A percentile compares a stretch with the other conserved stretches of the same genome.
These are phyloP conservation scores for Phortica magna DNA, from an alignment of 2,888 invertebrate species.

Conservation along the genomic window DNA sequence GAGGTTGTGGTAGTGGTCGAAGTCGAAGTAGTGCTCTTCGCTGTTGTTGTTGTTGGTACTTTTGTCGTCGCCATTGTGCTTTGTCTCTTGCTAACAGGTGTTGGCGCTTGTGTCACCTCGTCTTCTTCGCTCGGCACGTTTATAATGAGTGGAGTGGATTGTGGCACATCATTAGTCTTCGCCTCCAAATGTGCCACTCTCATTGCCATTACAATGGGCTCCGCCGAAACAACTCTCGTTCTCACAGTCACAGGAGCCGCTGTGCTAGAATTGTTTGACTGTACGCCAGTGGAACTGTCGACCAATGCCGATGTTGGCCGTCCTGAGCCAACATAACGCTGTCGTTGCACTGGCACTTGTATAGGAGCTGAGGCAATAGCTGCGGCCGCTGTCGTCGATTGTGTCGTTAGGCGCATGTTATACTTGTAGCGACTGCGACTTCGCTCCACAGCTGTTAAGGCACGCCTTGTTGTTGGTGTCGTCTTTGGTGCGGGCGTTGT, in stretches of 20 bases:
- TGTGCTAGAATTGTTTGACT: constrained; percentile 13
- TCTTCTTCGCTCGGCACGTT: constrained; percentile 74
- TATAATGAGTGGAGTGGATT: constrained; percentile 73
- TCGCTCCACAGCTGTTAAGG: constrained; percentile 64
- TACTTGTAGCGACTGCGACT: constrained; percentile 71
- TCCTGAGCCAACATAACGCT: constrained; percentile 62
- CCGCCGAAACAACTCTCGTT: neutral
- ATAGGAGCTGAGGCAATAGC: constrained; percentile 43
- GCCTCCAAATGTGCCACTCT: constrained; percentile 25
- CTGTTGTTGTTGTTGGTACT: constrained; percentile 39
- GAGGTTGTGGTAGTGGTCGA: constrained; percentile 33
- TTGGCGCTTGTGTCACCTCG: constrained; percentile 43
- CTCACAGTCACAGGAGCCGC: constrained; percentile 49
- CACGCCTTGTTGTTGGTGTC: constrained; percentile 57
- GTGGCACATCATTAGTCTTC: constrained; percentile 14
- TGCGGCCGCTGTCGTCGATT: constrained; percentile 40
- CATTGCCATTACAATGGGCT: constrained; percentile 42
- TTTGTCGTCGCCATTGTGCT: constrained; percentile 39
- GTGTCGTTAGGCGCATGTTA: constrained; percentile 64
- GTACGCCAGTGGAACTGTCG: constrained; percentile 41
- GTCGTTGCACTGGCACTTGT: constrained; percentile 48
- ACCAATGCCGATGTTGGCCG: constrained; percentile 54
- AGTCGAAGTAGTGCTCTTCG: constrained; percentile 35
- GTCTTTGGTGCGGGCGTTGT: constrained; percentile 48
- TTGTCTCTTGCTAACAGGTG: constrained; percentile 25